These are phyloP conservation scores for Nomada flava DNA, from an alignment of 2,888 invertebrate species.

Conservation along the genomic window DNA sequence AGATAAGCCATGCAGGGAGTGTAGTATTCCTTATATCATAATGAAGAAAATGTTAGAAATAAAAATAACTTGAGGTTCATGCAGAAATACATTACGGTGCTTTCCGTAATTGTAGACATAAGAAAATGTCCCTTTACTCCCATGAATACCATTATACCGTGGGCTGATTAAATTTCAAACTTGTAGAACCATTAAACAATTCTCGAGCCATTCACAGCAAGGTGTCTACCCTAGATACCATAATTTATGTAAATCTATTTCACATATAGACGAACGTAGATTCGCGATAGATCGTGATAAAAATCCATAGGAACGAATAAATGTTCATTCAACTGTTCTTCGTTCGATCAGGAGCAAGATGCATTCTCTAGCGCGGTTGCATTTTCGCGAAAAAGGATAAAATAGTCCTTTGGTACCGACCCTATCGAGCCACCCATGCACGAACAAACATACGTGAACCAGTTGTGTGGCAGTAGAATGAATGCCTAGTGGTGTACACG, in stretches of 20 bases:
- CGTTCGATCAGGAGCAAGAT: background rate
- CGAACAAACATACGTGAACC: constrained; percentile 61
- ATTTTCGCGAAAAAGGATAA: constrained; percentile 29
- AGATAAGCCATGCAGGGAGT: background rate
- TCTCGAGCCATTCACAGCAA: background rate
- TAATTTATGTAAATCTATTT: background rate
- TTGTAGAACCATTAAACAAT: background rate
- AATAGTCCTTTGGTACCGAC: constrained; percentile 42
- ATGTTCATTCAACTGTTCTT: background rate
- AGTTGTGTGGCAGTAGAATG: constrained; percentile 70
- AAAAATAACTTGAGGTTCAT: background rate
- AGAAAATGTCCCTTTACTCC: too few species aligned
- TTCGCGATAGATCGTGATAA: background rate
- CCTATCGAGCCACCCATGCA: constrained; percentile 50
- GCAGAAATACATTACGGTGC: too few species aligned
- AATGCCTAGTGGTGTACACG: constrained; percentile 69
- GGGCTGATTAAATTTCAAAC: too few species aligned
- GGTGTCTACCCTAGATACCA: too few species aligned
- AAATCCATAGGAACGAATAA: background rate
- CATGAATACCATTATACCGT: too few species aligned
- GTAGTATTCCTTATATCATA: background rate
- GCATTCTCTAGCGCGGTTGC: background rate
- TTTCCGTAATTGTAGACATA: too few species aligned
- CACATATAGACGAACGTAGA: background rate
- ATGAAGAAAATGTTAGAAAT: background rate